A percentile compares a stretch with the other conserved stretches of the same genome.
Conservation (phyloP, 2,797 vertebrate species). For the Brachyrhaphis roseni region DNA sequence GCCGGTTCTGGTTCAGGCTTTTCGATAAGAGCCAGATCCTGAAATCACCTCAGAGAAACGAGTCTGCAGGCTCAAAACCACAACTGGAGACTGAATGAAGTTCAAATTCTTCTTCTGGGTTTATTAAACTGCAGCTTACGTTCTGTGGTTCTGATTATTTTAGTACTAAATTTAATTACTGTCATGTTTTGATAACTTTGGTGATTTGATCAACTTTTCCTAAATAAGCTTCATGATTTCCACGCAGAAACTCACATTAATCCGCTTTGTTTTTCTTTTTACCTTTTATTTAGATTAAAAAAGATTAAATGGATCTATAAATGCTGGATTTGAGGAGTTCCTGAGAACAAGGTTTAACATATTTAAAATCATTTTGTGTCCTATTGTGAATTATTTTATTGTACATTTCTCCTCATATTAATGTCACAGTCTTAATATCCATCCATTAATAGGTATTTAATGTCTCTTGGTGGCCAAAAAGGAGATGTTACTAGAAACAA, state of each 20-base stretch:
- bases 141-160: not conserved
- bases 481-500: not conserved
- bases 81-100: too few relatives aligned
- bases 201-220: not conserved
- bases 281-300: not conserved
- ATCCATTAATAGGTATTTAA: too few relatives aligned
- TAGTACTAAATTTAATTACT: not conserved
- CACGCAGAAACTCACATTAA: not conserved
- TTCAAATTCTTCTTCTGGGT: too few relatives aligned
- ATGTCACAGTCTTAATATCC: too few relatives aligned
- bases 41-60: constrained; percentile 12
- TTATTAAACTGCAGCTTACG: not conserved
- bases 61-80: not conserved
- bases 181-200: not conserved
- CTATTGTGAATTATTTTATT: not conserved
- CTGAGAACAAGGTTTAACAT: not conserved
- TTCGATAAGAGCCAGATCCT: not conserved
- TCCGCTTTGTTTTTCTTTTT: not conserved
- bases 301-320: not conserved
- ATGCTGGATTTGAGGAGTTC: not conserved
- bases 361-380: not conserved
- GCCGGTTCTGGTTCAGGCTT: constrained; percentile 32
- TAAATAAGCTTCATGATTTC: not conserved
- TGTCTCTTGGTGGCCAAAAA: not conserved
- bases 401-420: not conserved